These are phyloP conservation scores for Oncorhynchus gorbuscha DNA, from an alignment of 2,113 vertebrate genomes.

Conservation along the genomic window DNA sequence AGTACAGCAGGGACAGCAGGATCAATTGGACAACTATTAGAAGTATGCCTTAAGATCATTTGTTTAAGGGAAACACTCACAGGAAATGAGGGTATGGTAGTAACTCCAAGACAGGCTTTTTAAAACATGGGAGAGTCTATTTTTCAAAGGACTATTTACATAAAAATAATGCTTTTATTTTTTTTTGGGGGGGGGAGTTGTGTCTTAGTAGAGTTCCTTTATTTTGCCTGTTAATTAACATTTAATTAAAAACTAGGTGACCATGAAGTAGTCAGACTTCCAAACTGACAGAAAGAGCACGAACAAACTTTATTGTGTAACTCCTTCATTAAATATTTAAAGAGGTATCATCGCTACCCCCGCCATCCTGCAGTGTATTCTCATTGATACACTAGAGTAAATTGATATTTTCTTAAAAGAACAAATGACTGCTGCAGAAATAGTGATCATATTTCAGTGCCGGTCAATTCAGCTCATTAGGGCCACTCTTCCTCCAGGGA, in stretches of 20 bases:
- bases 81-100: constrained; percentile 19
- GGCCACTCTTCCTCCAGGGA: constrained; percentile 15
- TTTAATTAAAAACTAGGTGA: constrained; percentile 77
- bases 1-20: constrained; percentile 46
- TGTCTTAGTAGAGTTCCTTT: constrained; percentile 62
- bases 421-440: constrained; percentile 73
- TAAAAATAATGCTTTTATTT: constrained; percentile 42
- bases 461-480: constrained; percentile 70
- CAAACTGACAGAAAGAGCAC: constrained; percentile 39
- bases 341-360: constrained; percentile 54
- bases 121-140: no score
- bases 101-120: no score
- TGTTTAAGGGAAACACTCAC: no score
- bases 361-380: constrained; percentile 58
- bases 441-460: constrained; percentile 73
- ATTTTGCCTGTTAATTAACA: constrained; percentile 57
- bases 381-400: constrained; percentile 64
- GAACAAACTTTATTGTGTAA: constrained; percentile 51
- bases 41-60: constrained; percentile 50
- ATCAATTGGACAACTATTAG: constrained; percentile 61
- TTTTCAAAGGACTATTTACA: no score
- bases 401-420: constrained; percentile 41
- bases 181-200: constrained; percentile 28
- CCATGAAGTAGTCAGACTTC: constrained; percentile 69
- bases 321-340: constrained; percentile 74